Base-by-base conservation (phyloP, 2,113 vertebrate species). In the Thermophis baileyi region DNA sequence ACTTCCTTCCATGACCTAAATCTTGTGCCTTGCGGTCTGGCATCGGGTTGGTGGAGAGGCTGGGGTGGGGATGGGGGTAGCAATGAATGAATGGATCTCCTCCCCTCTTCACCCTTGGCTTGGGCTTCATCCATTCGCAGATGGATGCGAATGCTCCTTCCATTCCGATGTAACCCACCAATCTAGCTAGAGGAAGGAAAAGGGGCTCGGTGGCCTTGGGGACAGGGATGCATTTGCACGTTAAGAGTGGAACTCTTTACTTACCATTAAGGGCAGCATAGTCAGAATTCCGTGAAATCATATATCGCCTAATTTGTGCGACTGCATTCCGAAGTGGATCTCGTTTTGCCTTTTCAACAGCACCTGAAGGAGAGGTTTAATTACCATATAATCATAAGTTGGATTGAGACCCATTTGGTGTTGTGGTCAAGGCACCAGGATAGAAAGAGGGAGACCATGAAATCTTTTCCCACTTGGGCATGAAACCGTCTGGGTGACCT, bases 241-340 rank as follows among this genome's bases (percentile, higher is more conserved):
- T 74, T 74, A 12, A 14, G 63, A 18, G 63, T 35, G 69, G 69
- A 35, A 35, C 14, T 74, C 14, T 35, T n/a, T 35, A 35, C 69
- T 35, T 74, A 74, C 69, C 69, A 35, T 74, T 35, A 18, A 74
- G n/a, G 14, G 0, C 0, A 18, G 0, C 5, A 35, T 35, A 20
- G 0, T 35, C n/a, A 18, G n/a, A 1, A 74, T 74, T 74, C 6
- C 0, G 4, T 74, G n/a, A 1, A 74, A 35, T 3, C 69, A 74
- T 6, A 18, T 35, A 74, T 18, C 0, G 0, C 69, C 69, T 74
- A 0, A 74, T 18, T 35, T 74, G 69, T 18, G 69, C n/a, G 1
- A 74, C 5, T 20, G 69, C 69, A 1, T 18, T 0, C 69, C 69
- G 69, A 74, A 74, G 14, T 74, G 69, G 69, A 3, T 74, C 69